These are phyloP conservation scores for Temnothorax ravouxi DNA, from an alignment of 2,888 invertebrate species.

Conservation along the genomic window DNA sequence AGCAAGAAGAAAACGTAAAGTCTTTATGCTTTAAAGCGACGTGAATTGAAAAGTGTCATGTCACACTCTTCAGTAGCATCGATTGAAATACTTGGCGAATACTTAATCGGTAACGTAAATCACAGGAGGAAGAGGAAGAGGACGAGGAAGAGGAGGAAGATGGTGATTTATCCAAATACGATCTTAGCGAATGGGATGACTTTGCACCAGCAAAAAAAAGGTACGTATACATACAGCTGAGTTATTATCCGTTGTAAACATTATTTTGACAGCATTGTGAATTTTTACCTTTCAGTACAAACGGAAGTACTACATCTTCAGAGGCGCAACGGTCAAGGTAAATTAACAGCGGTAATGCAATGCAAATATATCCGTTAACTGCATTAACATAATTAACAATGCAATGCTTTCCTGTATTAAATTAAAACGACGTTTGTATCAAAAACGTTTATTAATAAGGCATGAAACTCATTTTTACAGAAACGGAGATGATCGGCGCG, in stretches of 20 bases:
- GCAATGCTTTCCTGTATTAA: not conserved
- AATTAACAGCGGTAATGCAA: slow-evolving; percentile 64
- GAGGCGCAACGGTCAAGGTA: slow-evolving; percentile 83
- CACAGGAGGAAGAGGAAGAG: slow-evolving; percentile 85
- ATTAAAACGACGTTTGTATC: slow-evolving; percentile 17
- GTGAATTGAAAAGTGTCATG: not conserved
- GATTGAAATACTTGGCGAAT: not conserved
- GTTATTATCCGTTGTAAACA: slow-evolving; percentile 3
- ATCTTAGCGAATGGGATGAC: slow-evolving; percentile 88
- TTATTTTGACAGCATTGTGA: slow-evolving; percentile 5
- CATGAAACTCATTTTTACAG: slow-evolving; percentile 74
- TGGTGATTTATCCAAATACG: slow-evolving; percentile 88
- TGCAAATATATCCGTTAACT: slow-evolving; percentile 9
- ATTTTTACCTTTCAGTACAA: slow-evolving; percentile 79
- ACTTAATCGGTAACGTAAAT: slow-evolving; percentile 33
- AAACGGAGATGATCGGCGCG: slow-evolving; percentile 81
- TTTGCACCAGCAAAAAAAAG: slow-evolving; percentile 83
- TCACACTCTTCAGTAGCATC: not conserved
- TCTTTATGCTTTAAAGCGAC: not conserved
- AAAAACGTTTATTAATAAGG: slow-evolving; percentile 49
- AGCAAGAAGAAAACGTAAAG: slow-evolving; percentile 73
- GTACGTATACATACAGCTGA: slow-evolving; percentile 69
- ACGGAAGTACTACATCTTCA: slow-evolving; percentile 78
- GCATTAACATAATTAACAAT: slow-evolving; percentile 3
- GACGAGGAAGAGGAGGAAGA: slow-evolving; percentile 88